Evolutionary conservation across 2,113 vertebrate genomes (phyloP).

Genomic region (Corydoras maculifer): DNA sequence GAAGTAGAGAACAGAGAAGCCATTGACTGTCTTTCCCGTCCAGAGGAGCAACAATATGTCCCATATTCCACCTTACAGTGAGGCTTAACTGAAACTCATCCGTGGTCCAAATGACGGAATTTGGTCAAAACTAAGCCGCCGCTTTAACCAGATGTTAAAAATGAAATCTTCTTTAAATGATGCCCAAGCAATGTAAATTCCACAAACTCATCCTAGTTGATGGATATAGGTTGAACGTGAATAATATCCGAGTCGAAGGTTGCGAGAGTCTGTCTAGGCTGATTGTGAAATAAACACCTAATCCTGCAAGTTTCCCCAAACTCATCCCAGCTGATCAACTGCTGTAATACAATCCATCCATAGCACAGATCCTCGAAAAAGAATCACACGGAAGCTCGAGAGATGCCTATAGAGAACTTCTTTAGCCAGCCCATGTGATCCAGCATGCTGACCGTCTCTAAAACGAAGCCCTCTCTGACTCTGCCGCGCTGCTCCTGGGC

Average conservation of each 20-base stretch:
- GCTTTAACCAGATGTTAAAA: no score
- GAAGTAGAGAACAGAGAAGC: slow-evolving; percentile 52
- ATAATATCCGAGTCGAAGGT: no score
- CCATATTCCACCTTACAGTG: slow-evolving; percentile 68
- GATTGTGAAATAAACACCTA: not conserved
- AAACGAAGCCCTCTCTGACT: slow-evolving; percentile 23
- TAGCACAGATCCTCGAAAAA: slow-evolving; percentile 30
- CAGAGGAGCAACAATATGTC: slow-evolving; percentile 59
- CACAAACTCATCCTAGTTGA: no score
- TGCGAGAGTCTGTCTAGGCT: not conserved
- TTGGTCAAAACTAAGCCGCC: not conserved
- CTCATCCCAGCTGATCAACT: not conserved
- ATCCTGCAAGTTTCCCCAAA: slow-evolving; percentile 10
- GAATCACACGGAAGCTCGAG: slow-evolving; percentile 35
- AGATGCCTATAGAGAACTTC: slow-evolving; percentile 15
- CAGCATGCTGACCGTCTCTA: slow-evolving; percentile 29
- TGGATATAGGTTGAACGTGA: no score
- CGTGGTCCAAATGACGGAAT: slow-evolving; percentile 37
- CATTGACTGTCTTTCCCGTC: slow-evolving; percentile 53
- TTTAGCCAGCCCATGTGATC: slow-evolving; percentile 37
- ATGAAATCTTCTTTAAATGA: no score
- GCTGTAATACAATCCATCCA: slow-evolving; percentile 28
- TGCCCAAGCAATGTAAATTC: no score
- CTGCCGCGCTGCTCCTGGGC: slow-evolving; percentile 39
- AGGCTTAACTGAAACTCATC: slow-evolving; percentile 53